These are phyloP conservation scores for Steatocranus sp. DNA, from an alignment of 2,797 vertebrate genomes.

Conservation along the genomic window DNA sequence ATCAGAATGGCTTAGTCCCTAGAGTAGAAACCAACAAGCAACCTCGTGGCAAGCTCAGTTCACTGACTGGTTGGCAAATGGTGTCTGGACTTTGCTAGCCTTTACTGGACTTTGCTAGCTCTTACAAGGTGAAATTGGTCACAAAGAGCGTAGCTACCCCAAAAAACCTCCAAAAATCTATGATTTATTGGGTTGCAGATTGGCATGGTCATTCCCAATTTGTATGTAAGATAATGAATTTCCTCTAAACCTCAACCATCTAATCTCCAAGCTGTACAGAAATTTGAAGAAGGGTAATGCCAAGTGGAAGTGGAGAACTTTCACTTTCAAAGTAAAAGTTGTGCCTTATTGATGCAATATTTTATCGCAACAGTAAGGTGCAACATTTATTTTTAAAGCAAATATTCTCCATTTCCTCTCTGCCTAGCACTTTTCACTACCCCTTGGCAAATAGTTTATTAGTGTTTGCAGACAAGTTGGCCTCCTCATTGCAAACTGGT, in stretches of 20 bases:
- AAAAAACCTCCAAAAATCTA: neutral
- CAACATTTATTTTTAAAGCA: neutral
- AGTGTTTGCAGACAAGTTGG: neutral
- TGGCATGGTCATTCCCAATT: neutral
- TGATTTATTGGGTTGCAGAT: neutral
- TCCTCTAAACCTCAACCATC: neutral
- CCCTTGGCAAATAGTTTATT: neutral
- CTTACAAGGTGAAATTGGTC: neutral
- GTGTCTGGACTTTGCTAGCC: neutral
- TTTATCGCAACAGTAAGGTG: neutral
- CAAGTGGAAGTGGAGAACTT: neutral
- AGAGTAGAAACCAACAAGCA: neutral
- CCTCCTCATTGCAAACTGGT: neutral
- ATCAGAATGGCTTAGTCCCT: neutral
- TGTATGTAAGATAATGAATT: neutral
- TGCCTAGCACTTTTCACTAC: neutral
- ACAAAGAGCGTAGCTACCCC: neutral
- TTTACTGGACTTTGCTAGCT: neutral
- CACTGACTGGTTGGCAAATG: neutral
- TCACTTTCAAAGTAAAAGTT: neutral
- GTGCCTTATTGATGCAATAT: neutral
- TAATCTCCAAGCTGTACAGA: neutral
- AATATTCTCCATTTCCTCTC: neutral
- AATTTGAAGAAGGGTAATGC: neutral
- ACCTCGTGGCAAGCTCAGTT: neutral